phyloP scores from a whole-genome alignment of 2,113 vertebrate species.

The Falcunculus frontatus region DNA sequence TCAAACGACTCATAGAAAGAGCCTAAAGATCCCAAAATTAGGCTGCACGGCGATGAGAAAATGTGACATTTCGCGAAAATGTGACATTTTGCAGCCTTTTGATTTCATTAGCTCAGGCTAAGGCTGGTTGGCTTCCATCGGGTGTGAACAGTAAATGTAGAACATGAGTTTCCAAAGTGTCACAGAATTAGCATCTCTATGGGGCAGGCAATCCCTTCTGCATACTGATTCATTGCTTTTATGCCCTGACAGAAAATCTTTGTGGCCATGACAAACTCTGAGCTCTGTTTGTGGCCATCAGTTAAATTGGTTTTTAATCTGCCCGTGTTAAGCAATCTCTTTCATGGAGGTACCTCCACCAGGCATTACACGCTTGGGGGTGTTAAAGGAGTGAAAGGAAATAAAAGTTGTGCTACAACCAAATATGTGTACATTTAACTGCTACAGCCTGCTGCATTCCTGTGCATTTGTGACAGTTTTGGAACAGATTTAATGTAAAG shows the following conservation, averaged over 20 bases:
- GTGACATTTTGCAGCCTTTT: constrained; percentile 56
- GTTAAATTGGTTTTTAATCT: constrained; percentile 72
- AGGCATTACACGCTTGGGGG: background rate
- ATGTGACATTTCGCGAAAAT: constrained; percentile 39
- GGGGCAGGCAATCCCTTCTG: constrained; percentile 77
- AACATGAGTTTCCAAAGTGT: constrained; percentile 77
- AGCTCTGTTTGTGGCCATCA: constrained; percentile 76
- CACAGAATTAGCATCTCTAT: constrained; percentile 88
- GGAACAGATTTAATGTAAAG: background rate
- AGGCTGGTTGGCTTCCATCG: constrained; percentile 71
- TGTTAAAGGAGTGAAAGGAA: background rate
- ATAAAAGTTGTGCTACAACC: background rate
- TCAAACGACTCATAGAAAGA: background rate
- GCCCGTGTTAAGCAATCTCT: background rate
- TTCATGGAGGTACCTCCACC: background rate
- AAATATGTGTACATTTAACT: background rate
- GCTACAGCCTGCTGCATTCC: background rate
- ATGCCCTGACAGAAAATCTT: constrained; percentile 82
- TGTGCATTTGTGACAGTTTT: background rate
- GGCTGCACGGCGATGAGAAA: background rate
- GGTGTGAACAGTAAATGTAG: constrained; percentile 78
- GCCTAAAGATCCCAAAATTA: background rate
- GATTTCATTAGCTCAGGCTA: constrained; percentile 29
- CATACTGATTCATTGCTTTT: constrained; percentile 87
- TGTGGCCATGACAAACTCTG: constrained; percentile 80